Conservation (phyloP, 1,140 invertebrate species). For the Venustaconcha ellipsiformis region DNA sequence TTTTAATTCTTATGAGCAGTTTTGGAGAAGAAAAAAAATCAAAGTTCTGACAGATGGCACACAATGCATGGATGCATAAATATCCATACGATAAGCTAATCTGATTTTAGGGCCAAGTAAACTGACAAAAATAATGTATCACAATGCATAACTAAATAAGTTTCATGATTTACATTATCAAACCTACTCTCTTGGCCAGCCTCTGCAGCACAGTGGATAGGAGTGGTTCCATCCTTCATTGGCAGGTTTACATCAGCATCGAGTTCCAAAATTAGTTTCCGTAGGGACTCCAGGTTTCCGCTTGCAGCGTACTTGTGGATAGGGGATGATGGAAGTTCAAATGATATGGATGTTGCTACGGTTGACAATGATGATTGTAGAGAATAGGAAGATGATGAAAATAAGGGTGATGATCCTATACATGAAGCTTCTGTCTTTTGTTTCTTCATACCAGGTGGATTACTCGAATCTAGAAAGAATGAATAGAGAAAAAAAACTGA, state of each 20-base stretch:
- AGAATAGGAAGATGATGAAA: conserved; percentile 2
- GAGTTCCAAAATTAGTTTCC: conserved; percentile 47
- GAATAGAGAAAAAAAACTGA: too few relatives aligned
- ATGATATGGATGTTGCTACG: conserved; percentile 1
- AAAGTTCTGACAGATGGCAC: too few relatives aligned
- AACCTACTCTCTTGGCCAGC: conserved; percentile 57
- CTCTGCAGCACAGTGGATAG: conserved; percentile 59
- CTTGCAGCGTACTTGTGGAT: conserved; percentile 40
- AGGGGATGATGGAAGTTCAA: conserved; percentile 22
- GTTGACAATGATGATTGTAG: conserved; percentile 9
- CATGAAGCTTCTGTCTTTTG: not conserved
- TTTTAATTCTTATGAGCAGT: too few relatives aligned
- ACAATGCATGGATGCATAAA: too few relatives aligned
- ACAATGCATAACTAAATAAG: too few relatives aligned
- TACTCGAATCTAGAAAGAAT: conserved; percentile 43
- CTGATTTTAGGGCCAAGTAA: too few relatives aligned
- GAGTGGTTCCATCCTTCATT: conserved; percentile 57
- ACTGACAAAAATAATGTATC: too few relatives aligned
- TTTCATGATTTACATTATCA: not conserved
- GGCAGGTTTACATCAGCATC: conserved; percentile 58
- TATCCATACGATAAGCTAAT: too few relatives aligned
- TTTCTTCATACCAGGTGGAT: conserved; percentile 27
- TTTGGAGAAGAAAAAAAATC: too few relatives aligned
- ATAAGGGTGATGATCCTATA: not conserved
- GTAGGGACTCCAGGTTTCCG: conserved; percentile 51